These are phyloP conservation scores for Synodontis membranacea DNA, from an alignment of 2,113 vertebrate genomes.

Conservation along the genomic window DNA sequence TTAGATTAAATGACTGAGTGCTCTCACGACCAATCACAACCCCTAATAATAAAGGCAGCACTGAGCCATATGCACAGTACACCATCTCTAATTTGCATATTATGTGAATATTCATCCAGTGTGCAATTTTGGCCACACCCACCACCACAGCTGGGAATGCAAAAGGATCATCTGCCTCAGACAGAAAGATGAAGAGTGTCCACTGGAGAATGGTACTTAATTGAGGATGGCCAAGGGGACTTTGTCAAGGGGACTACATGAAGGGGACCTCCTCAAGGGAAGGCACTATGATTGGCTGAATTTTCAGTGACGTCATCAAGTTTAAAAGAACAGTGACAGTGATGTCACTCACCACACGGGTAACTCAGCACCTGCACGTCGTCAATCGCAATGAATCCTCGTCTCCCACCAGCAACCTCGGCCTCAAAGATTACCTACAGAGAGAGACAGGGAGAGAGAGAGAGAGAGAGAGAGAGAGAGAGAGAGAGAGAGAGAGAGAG, in stretches of 20 bases:
- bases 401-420: constrained; percentile 88
- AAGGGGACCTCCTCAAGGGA: neutral
- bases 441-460: neutral
- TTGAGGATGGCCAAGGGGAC: neutral
- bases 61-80: neutral
- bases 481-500: constrained; percentile 32
- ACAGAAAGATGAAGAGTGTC: neutral
- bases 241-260: neutral
- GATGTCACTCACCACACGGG: constrained; percentile 89
- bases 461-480: constrained; percentile 10
- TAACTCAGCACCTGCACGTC: constrained; percentile 99
- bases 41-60: neutral
- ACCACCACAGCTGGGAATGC: neutral
- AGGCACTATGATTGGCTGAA: neutral
- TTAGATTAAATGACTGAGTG: neutral
- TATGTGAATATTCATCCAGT: neutral
- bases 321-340: neutral
- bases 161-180: too few relatives aligned
- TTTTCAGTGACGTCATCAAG: neutral
- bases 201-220: neutral
- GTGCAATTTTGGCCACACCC: neutral
- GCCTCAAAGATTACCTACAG: constrained; percentile 97
- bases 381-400: constrained; percentile 95
- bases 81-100: neutral
- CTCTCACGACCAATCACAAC: neutral